phyloP scores from a whole-genome alignment of 2,797 vertebrate species.

The Microhierax caerulescens region DNA sequence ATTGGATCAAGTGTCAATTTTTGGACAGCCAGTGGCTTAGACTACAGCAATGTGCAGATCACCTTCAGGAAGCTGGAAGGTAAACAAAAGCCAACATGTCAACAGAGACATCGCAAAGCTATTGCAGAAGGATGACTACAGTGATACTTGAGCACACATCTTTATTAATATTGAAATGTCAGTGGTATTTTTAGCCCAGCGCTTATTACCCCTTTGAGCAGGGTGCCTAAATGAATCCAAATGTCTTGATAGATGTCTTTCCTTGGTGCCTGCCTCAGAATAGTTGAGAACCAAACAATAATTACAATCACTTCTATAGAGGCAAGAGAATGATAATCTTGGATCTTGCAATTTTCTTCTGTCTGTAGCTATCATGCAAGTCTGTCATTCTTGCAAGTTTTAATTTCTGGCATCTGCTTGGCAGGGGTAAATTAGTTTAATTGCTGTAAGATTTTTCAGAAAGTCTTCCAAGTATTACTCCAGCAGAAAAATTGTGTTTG shows the following conservation, averaged over 20 bases:
- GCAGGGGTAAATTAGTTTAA: conserved; percentile 48
- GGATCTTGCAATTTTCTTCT: conserved; percentile 56
- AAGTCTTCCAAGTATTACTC: conserved; percentile 31
- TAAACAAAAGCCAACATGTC: neutral
- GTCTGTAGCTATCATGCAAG: conserved; percentile 30
- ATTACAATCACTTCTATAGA: conserved; percentile 58
- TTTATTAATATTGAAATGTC: conserved; percentile 53
- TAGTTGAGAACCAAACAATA: conserved; percentile 54
- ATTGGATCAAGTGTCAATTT: neutral
- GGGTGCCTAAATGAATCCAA: conserved; percentile 40
- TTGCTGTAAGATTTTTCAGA: conserved; percentile 53
- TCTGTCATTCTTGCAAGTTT: conserved; percentile 58
- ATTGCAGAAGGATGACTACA: neutral
- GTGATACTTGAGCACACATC: conserved; percentile 9
- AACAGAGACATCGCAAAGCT: neutral
- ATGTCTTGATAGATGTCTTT: conserved; percentile 34
- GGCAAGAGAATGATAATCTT: conserved; percentile 47
- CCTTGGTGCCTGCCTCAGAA: conserved; percentile 35
- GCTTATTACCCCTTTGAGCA: conserved; percentile 22
- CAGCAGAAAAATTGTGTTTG: conserved; percentile 17
- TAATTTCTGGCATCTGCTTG: conserved; percentile 62
- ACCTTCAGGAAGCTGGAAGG: neutral
- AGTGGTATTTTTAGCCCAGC: conserved; percentile 39
- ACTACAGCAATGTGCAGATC: neutral
- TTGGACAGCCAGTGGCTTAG: neutral